Percentiles rank a stretch among this genome's conserved stretches.
phyloP scores from a whole-genome alignment of 2,113 vertebrate species.

The Pachyramphus minor region DNA sequence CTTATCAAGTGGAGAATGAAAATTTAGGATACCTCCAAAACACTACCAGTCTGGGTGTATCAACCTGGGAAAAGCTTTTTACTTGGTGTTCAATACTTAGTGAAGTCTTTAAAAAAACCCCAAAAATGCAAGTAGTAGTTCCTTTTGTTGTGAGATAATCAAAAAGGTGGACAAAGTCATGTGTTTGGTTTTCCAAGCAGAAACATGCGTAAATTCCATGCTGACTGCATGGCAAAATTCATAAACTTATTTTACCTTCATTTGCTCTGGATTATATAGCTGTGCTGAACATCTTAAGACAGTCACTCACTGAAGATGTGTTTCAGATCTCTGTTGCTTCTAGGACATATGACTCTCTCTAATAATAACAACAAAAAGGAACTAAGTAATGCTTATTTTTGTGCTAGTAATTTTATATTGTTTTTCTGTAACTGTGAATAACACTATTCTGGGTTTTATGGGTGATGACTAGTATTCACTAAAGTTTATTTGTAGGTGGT shows the following conservation, averaged over 20 bases:
- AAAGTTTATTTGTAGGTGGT: neutral
- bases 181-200: neutral
- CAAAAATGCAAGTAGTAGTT: neutral
- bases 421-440: neutral
- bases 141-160: neutral
- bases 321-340: neutral
- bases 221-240: neutral
- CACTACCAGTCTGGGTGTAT: neutral
- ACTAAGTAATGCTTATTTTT: neutral
- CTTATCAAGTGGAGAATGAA: neutral
- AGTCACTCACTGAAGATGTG: neutral
- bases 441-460: neutral
- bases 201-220: rapidly evolving
- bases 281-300: neutral
- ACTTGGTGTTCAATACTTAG: neutral
- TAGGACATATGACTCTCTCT: neutral
- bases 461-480: neutral
- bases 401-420: neutral
- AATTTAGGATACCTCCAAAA: neutral
- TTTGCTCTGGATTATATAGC: neutral
- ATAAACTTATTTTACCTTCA: neutral
- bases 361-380: neutral
- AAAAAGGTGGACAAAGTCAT: neutral
- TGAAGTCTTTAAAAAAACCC: neutral
- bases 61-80: neutral